Base-by-base conservation (phyloP, 2,888 invertebrate species). In the Amphipoea oculea region DNA sequence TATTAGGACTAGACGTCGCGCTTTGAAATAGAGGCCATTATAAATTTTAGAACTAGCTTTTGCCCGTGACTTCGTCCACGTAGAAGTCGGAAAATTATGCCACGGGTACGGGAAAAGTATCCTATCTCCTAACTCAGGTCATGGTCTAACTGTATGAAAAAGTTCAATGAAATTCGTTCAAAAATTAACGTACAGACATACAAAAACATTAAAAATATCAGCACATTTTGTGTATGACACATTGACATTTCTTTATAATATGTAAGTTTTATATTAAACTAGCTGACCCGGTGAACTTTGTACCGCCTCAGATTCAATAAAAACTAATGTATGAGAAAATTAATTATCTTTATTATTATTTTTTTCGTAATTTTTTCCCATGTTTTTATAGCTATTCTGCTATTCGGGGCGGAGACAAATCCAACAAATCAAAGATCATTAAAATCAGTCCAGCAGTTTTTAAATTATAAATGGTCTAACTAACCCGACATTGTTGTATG, bases 1-100 rank as follows among this genome's bases (percentile, higher is more conserved):
- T 48, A 79, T 73, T 60, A 72, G 51, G n/a, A 76, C 51, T n/a
- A 60, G 36, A 70, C 57, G 11, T 4, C 9, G 57, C 57, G n/a
- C n/a, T 36, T 9, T 20, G 14, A 77, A 36, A 54, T 72, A n/a
- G 23, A 63, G 36, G 23, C 57, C 42, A 69, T 57, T 69, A 63
- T 63, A 63, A 9, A 71, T 67, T 54, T 14, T 11, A 20, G 23
- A 14, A 82, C 70, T 36, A 23, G 4, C 4, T 36, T 51, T 23
- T 57, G 3, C 0, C 23, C 9, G 54, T 5, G 1, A 2, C 14
- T 54, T 40, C 14, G 14, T 23, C 5, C 9, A 12, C 1, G 9
- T 36, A 7, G 0, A 36, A 4, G 14, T 2, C 14, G 1, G 0
- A 23, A 57, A 54, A 70, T 54, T 23, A 17, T 40, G 0, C 9